Percentiles rank a stretch among this genome's conserved stretches.
Evolutionary conservation across 2,888 invertebrate species (phyloP).

Genomic region (Drosophila robusta): DNA sequence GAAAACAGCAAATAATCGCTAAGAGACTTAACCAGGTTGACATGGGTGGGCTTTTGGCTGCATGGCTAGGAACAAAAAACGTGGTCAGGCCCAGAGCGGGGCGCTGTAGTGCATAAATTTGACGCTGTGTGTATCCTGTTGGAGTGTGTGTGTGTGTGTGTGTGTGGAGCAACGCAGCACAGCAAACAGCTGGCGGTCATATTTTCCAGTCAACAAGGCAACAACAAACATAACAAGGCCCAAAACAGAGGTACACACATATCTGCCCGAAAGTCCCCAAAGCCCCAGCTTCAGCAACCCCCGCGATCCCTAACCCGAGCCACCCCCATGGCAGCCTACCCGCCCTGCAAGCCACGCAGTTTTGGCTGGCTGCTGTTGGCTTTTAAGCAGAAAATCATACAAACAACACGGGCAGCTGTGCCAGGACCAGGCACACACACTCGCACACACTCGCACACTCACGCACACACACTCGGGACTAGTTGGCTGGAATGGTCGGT

Average conservation of each 20-base stretch:
- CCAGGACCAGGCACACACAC: constrained; percentile 24
- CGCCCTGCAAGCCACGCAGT: constrained; percentile 22
- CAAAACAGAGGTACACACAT: constrained; percentile 27
- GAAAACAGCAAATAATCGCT: constrained; percentile 6
- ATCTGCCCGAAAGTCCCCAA: constrained; percentile 4
- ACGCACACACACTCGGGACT: constrained; percentile 9
- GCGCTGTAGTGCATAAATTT: constrained; percentile 61
- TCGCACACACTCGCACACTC: constrained; percentile 23
- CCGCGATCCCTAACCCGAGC: not conserved
- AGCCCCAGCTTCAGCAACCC: constrained; percentile 4
- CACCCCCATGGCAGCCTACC: not conserved
- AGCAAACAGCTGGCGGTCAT: constrained; percentile 80
- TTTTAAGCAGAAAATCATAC: constrained; percentile 75
- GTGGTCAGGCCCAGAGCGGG: constrained; percentile 11
- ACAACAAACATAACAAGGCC: constrained; percentile 71
- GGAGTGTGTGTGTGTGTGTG: constrained; percentile 15
- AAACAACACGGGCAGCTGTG: constrained; percentile 47
- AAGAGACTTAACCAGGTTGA: constrained; percentile 44
- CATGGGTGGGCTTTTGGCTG: constrained; percentile 10
- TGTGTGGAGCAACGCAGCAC: constrained; percentile 44
- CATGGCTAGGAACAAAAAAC: not conserved
- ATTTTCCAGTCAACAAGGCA: constrained; percentile 80
- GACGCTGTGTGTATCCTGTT: constrained; percentile 10
- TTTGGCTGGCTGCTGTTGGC: constrained; percentile 61
- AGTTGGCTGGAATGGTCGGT: constrained; percentile 52